These are phyloP conservation scores for Merops nubicus DNA, from an alignment of 2,113 vertebrate species.

Conservation along the genomic window DNA sequence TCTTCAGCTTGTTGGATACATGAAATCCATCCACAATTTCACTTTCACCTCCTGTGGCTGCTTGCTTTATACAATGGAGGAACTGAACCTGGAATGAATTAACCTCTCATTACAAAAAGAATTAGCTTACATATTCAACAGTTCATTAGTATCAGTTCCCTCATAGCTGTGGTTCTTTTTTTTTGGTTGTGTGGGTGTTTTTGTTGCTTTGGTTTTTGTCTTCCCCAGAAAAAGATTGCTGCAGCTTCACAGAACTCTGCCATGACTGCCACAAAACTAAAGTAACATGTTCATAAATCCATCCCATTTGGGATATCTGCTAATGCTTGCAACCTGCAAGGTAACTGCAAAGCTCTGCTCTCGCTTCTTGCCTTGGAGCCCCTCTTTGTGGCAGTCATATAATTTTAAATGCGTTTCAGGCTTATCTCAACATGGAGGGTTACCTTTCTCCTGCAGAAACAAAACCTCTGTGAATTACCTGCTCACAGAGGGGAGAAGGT, in stretches of 20 bases:
- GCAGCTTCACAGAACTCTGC: neutral
- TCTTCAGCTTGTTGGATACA: constrained; percentile 77
- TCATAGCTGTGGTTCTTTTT: neutral
- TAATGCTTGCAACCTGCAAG: neutral
- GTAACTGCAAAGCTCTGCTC: neutral
- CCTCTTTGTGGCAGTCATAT: neutral
- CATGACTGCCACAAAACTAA: neutral
- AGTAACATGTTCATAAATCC: neutral
- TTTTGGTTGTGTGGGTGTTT: no score
- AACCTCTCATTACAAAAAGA: neutral
- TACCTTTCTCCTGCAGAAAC: neutral
- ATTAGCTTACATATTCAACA: neutral
- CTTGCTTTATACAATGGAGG: constrained; percentile 91
- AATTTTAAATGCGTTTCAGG: neutral
- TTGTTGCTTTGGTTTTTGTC: neutral
- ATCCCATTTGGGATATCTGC: neutral
- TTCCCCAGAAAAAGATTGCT: neutral
- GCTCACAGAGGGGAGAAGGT: neutral
- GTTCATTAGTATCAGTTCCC: neutral
- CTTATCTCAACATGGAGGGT: neutral
- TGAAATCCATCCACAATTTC: constrained; percentile 92
- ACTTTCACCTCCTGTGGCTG: constrained; percentile 85
- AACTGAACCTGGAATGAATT: constrained; percentile 86
- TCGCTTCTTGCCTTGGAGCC: neutral
- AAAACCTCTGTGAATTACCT: neutral